These are phyloP conservation scores for Apotomis capreana DNA, from an alignment of 2,888 invertebrate species.

Conservation along the genomic window DNA sequence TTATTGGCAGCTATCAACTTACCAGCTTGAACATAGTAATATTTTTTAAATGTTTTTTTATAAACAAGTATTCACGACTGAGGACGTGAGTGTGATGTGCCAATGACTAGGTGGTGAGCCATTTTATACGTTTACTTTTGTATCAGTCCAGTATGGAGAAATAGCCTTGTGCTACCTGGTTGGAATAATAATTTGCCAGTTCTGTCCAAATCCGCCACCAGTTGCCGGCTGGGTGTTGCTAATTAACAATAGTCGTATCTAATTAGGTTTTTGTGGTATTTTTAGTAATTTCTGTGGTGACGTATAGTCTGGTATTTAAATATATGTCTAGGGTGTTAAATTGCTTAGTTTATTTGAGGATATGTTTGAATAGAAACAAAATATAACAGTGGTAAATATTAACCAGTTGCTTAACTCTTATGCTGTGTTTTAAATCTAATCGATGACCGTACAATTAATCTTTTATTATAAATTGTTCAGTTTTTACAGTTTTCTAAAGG, in stretches of 20 bases:
- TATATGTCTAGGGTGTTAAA: neutral
- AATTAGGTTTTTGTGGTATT: conserved; percentile 27
- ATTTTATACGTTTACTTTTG: conserved; percentile 62
- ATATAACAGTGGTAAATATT: too few relatives aligned
- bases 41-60: conserved; percentile 36
- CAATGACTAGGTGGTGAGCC: conserved; percentile 40
- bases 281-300: conserved; percentile 1
- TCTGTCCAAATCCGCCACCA: conserved; percentile 34
- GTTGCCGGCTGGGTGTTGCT: conserved; percentile 18
- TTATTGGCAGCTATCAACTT: conserved; percentile 51
- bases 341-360: neutral
- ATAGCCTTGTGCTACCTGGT: conserved; percentile 56
- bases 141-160: conserved; percentile 55
- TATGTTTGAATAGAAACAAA: neutral
- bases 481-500: too few relatives aligned
- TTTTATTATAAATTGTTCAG: too few relatives aligned
- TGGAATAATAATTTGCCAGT: conserved; percentile 53
- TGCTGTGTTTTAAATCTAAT: too few relatives aligned
- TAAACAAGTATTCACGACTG: conserved; percentile 44
- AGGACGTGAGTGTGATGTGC: conserved; percentile 51
- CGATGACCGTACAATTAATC: too few relatives aligned
- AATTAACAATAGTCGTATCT: conserved; percentile 31
- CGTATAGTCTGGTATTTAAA: conserved; percentile 15
- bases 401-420: too few relatives aligned
- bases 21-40: conserved; percentile 77